These are phyloP conservation scores for Perca fluviatilis DNA, from an alignment of 2,113 vertebrate species.

Conservation along the genomic window DNA sequence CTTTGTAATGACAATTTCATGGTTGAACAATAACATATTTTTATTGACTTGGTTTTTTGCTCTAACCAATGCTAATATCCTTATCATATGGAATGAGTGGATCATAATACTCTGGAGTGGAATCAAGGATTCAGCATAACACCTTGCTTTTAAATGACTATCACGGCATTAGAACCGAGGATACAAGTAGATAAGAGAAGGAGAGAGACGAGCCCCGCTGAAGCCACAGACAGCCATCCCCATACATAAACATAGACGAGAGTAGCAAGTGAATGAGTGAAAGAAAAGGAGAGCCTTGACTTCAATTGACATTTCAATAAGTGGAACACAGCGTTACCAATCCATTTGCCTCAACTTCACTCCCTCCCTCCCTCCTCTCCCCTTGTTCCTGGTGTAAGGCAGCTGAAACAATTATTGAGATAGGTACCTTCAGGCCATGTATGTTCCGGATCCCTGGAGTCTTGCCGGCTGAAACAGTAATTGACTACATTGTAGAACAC, in stretches of 20 bases:
- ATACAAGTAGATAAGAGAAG: constrained; percentile 16
- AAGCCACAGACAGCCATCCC: constrained; percentile 29
- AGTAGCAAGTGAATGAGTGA: constrained; percentile 72
- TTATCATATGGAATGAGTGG: constrained; percentile 45
- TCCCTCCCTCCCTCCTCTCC: constrained; percentile 75
- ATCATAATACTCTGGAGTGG: constrained; percentile 57
- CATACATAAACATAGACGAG: constrained; percentile 72
- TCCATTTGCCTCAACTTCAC: constrained; percentile 93
- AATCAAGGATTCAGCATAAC: constrained; percentile 46
- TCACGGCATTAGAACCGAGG: constrained; percentile 37
- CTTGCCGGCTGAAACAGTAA: constrained; percentile 99
- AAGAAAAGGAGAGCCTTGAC: constrained; percentile 79
- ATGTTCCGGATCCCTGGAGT: constrained; percentile 99
- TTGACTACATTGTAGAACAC: constrained; percentile 98
- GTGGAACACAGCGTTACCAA: constrained; percentile 98
- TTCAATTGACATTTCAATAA: constrained; percentile 99
- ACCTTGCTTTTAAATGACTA: constrained; percentile 52
- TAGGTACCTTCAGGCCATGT: constrained; percentile 99
- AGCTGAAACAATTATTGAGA: constrained; percentile 99
- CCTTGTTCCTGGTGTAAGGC: constrained; percentile 73
- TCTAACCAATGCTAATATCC: constrained; percentile 48
- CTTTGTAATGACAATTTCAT: constrained; percentile 78
- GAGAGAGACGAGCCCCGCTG: constrained; percentile 5
- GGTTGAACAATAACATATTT: constrained; percentile 66
- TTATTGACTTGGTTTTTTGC: constrained; percentile 55